Evolutionary conservation across 2,113 vertebrate species (phyloP), one percentile per base, ranked within the genome.

Genomic region (Dipodomys merriami): DNA sequence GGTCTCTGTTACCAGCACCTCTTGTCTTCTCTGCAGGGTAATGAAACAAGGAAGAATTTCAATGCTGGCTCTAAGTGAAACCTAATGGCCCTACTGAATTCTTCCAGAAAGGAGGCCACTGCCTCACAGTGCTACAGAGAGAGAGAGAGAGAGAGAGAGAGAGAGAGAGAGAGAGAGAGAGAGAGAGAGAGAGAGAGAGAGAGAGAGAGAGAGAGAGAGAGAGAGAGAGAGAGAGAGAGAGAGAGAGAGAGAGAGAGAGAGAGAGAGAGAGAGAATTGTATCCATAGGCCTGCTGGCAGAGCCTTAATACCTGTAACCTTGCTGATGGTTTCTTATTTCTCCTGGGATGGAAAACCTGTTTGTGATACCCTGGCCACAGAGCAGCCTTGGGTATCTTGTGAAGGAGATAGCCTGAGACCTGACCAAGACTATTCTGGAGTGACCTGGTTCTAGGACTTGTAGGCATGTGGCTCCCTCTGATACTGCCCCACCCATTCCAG

Each of bases 291-390:
- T 20, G 67, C 25, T 10, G 1, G 12, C 23, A 46, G n/a, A 33
- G 20, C 57, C 53, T 60, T 64, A 23, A 3, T 39, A 65, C 16
- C 30, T 76, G 12, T 44, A 82, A 77, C 57, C 64, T 92, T 1
- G 2, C 29, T 19, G 29, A n/a, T 15, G 22, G 79, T 77, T 11
- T 86, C 27, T 1, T 39, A 46, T 96, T 93, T 93, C 86, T 93
- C 57, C 44, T 86, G 16, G 57, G 46, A 25, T 84, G 67, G 81
- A 95, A 90, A 95, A 64, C 23, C 49, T 79, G n/a, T n/a, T 33
- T 83, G 15, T 0, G 12, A 76, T 89, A 87, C 29, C 46, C 23
- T 23, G 4, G 46, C 6, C 30, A 67, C 4, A 90, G 68, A 60
- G 30, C 39, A 83, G n/a, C 33, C 82, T 90, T 33, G 0, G 0